phyloP scores from a whole-genome alignment of 2,113 vertebrate genomes.

The Ceratotherium simum region DNA sequence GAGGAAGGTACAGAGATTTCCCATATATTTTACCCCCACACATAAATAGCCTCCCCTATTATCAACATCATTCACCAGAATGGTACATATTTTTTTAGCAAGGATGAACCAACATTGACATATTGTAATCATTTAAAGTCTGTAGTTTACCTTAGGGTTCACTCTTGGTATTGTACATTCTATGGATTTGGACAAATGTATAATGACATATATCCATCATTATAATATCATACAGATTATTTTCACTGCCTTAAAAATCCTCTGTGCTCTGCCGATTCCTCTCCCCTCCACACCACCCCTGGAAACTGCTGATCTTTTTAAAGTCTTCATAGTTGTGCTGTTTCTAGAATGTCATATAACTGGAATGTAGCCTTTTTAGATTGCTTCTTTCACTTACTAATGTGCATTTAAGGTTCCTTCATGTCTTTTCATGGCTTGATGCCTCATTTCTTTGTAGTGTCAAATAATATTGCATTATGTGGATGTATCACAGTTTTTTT shows the following conservation, averaged over 20 bases:
- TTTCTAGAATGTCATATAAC: background rate
- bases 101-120: background rate
- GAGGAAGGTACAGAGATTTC: background rate
- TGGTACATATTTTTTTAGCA: background rate
- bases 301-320: background rate
- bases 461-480: background rate
- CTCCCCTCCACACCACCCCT: background rate
- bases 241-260: background rate
- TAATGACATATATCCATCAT: background rate
- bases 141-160: background rate
- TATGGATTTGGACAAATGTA: background rate
- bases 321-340: background rate
- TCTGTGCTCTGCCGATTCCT: background rate
- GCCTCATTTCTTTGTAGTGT: background rate
- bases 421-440: background rate
- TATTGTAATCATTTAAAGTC: background rate
- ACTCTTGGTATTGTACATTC: background rate
- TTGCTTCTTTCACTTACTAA: background rate
- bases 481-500: background rate
- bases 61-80: background rate
- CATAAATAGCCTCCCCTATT: background rate
- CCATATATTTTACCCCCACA: background rate
- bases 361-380: background rate
- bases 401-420: background rate
- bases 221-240: background rate